A percentile compares a stretch with the other conserved stretches of the same genome.
Evolutionary conservation across 2,888 invertebrate species (phyloP).

Genomic region (Rotaria magnacalcarata): DNA sequence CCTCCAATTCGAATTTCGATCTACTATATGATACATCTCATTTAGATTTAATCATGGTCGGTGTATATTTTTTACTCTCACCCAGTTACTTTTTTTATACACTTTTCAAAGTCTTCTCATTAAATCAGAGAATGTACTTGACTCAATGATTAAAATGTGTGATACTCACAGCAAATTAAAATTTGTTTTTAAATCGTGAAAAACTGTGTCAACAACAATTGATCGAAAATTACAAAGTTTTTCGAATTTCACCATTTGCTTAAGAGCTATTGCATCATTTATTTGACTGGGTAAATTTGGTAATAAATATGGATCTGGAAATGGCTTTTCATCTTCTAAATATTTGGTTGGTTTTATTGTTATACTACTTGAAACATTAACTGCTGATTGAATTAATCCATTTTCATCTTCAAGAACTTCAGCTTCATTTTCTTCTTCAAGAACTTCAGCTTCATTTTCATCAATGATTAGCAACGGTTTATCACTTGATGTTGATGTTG

Average conservation of each 20-base stretch:
- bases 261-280: neutral
- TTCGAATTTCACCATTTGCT: neutral
- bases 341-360: neutral
- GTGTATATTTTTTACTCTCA: neutral
- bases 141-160: neutral
- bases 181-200: neutral
- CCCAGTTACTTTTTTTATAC: neutral
- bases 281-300: neutral
- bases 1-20: too few relatives aligned
- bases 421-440: neutral
- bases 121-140: neutral
- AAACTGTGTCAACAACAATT: neutral
- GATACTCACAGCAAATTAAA: neutral
- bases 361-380: neutral
- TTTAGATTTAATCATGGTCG: too few relatives aligned
- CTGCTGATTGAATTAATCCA: too few relatives aligned
- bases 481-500: neutral
- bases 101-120: neutral
- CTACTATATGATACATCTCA: too few relatives aligned
- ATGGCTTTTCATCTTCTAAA: neutral
- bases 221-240: neutral
- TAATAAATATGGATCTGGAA: neutral
- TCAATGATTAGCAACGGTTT: neutral
- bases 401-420: too few relatives aligned
- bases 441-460: neutral